A percentile compares a stretch with the other conserved stretches of the same genome.
Evolutionary conservation across 2,113 vertebrate genomes (phyloP).

Genomic region (Boulengeromyrus knoepffleri): DNA sequence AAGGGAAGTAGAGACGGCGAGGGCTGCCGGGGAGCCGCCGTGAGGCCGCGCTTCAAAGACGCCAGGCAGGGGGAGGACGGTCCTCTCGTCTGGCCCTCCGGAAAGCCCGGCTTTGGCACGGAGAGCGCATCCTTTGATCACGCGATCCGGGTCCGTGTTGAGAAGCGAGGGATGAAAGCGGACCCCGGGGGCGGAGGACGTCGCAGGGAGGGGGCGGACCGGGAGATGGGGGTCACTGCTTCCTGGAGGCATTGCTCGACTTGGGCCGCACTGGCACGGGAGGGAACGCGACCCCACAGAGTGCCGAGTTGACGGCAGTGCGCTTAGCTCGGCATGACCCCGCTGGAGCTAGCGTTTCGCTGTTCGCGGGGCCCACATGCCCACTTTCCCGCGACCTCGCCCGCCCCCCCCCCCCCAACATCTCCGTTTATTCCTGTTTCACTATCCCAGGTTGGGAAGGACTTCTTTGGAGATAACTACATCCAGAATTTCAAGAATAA

Average conservation of each 20-base stretch:
- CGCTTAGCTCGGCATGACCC: not conserved
- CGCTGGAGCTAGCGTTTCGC: not conserved
- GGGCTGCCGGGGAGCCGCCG: constrained; percentile 53
- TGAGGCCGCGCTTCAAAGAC: constrained; percentile 58
- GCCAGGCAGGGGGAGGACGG: constrained; percentile 18
- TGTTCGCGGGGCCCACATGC: too few relatives aligned
- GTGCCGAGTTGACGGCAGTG: not conserved
- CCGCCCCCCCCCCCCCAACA: not conserved
- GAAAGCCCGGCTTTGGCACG: constrained; percentile 51
- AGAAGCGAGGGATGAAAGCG: constrained; percentile 54
- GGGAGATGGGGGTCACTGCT: constrained; percentile 57
- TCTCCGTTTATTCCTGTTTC: constrained; percentile 52
- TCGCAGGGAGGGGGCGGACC: constrained; percentile 48
- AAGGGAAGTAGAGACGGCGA: constrained; percentile 53
- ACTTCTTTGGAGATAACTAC: constrained; percentile 92
- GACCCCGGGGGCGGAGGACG: constrained; percentile 21
- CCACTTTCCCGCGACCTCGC: not conserved
- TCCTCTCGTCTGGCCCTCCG: constrained; percentile 4
- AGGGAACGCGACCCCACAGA: not conserved
- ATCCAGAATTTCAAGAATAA: constrained; percentile 88
- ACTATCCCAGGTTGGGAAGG: constrained; percentile 79
- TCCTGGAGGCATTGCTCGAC: constrained; percentile 64
- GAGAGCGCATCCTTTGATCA: not conserved
- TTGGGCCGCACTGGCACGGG: constrained; percentile 28
- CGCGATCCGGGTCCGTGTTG: constrained; percentile 32